Conservation (phyloP, 2,797 vertebrate species). For the Semotilus atromaculatus region DNA sequence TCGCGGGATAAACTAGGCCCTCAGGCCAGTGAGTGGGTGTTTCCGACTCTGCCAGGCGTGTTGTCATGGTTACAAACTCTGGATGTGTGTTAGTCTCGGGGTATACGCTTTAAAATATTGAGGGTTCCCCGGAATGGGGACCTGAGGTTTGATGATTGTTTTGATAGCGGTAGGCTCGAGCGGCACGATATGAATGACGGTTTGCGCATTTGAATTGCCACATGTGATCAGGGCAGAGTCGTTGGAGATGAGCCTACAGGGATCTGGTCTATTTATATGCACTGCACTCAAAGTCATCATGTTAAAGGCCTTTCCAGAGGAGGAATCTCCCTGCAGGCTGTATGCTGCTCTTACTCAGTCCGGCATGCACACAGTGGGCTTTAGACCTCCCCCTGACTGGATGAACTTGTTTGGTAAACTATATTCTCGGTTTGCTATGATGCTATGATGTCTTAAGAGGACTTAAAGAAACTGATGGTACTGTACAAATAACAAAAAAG, state of each 20-base stretch:
- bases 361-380: neutral
- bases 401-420: conserved; percentile 11
- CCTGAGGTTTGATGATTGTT: conserved; percentile 1
- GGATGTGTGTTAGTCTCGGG: conserved; percentile 25
- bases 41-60: conserved; percentile 48
- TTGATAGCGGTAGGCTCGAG: neutral
- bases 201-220: conserved; percentile 12
- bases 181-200: neutral
- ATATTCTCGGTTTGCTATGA: neutral
- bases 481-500: neutral
- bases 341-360: conserved; percentile 35
- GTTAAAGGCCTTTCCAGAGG: conserved; percentile 30
- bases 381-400: neutral
- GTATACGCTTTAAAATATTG: conserved; percentile 40
- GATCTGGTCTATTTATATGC: conserved; percentile 46
- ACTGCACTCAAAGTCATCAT: conserved; percentile 26
- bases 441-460: neutral
- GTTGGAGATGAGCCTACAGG: conserved; percentile 17
- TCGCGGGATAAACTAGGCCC: conserved; percentile 41
- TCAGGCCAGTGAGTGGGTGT: conserved; percentile 39
- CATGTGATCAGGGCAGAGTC: conserved; percentile 16
- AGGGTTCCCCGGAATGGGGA: conserved; percentile 50
- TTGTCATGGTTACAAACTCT: conserved; percentile 52
- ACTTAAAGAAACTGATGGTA: neutral
- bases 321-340: conserved; percentile 29